Conservation (phyloP, 1,140 invertebrate species). For the Drosophila takahashii region DNA sequence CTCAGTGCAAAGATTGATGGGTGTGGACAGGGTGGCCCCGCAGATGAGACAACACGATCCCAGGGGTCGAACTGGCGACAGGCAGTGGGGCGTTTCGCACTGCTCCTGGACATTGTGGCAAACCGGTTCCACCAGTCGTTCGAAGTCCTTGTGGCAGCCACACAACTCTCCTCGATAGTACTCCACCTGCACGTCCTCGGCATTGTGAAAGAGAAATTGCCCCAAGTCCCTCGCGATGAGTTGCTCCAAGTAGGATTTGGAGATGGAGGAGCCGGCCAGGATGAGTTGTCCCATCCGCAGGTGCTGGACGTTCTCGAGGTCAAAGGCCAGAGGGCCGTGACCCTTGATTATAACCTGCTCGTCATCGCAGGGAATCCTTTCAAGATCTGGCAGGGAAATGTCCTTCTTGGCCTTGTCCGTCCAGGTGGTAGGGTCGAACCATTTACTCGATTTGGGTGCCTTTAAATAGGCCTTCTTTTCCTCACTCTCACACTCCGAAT, state of each 20-base stretch:
- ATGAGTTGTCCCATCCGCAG: conserved; percentile 71
- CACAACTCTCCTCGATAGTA: conserved; percentile 75
- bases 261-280: conserved; percentile 69
- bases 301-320: conserved; percentile 67
- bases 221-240: conserved; percentile 66
- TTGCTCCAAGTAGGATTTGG: conserved; percentile 64
- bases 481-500: conserved; percentile 43
- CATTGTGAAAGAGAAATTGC: conserved; percentile 67
- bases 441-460: conserved; percentile 62
- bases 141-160: conserved; percentile 73
- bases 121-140: conserved; percentile 55
- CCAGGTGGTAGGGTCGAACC: conserved; percentile 77
- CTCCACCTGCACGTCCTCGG: conserved; percentile 50
- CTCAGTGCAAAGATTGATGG: conserved; percentile 43
- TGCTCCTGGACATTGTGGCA: conserved; percentile 63
- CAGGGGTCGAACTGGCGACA: conserved; percentile 56
- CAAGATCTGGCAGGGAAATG: conserved; percentile 54
- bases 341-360: conserved; percentile 71
- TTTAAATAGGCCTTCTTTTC: conserved; percentile 47
- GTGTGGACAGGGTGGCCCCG: conserved; percentile 50
- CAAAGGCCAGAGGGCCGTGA: conserved; percentile 59
- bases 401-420: conserved; percentile 1
- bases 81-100: conserved; percentile 66
- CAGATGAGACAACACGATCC: conserved; percentile 74
- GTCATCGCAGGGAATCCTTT: conserved; percentile 76